phyloP scores from a whole-genome alignment of 2,888 invertebrate species.

The Papilio gigon region DNA sequence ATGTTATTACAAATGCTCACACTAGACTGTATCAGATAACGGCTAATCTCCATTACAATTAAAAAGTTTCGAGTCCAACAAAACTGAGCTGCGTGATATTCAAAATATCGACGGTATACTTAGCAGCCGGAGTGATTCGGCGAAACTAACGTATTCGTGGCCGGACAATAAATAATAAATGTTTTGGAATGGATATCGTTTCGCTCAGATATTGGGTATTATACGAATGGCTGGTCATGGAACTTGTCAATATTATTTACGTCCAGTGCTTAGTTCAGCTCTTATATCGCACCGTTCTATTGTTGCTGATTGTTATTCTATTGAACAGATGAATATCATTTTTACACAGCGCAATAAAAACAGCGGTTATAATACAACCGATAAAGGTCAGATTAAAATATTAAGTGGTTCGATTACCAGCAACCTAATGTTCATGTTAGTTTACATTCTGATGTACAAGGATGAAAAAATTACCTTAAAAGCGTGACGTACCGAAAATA shows the following conservation, averaged over 20 bases:
- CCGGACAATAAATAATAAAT: constrained; percentile 50
- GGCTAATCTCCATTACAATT: constrained; percentile 80
- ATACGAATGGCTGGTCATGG: constrained; percentile 51
- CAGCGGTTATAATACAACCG: not conserved
- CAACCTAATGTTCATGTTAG: not conserved
- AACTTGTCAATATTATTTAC: constrained; percentile 53
- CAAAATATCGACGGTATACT: constrained; percentile 50
- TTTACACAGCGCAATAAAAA: not conserved
- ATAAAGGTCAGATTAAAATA: not conserved
- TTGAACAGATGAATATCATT: constrained; percentile 2
- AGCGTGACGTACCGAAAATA: not conserved
- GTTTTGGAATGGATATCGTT: constrained; percentile 50
- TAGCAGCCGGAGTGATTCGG: constrained; percentile 46
- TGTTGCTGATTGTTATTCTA: constrained; percentile 5
- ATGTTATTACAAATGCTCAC: constrained; percentile 79
- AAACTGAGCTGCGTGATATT: constrained; percentile 57
- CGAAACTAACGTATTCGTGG: constrained; percentile 41
- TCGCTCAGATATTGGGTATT: constrained; percentile 53
- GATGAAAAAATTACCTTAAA: not conserved
- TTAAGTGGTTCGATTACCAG: not conserved
- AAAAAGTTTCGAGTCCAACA: constrained; percentile 72
- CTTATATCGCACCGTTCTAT: constrained; percentile 8
- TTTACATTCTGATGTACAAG: not conserved
- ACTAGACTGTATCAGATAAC: constrained; percentile 75
- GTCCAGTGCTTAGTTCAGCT: constrained; percentile 40